Conservation (phyloP, 2,113 vertebrate genomes). For the Boleophthalmus pectinirostris region DNA sequence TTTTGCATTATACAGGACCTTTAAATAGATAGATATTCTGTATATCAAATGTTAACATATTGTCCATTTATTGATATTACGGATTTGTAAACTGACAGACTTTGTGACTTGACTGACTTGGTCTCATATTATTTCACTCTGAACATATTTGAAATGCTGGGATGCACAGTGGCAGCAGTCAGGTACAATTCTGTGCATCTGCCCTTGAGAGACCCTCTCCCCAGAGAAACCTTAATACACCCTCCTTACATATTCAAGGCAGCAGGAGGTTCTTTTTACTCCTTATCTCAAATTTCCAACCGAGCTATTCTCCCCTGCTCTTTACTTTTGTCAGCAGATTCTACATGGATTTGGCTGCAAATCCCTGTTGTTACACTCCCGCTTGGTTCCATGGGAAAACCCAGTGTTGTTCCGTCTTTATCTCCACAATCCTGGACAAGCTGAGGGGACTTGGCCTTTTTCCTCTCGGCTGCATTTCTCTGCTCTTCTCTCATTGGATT, state of each 20-base stretch:
- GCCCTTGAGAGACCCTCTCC: not conserved
- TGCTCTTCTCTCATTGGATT: not conserved
- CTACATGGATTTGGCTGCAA: constrained; percentile 5
- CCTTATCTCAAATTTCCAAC: not conserved
- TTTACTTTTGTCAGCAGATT: constrained; percentile 10
- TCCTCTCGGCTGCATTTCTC: not conserved
- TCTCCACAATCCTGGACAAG: not conserved
- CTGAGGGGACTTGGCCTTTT: constrained; percentile 2
- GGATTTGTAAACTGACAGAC: not conserved
- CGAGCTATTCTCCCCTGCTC: not conserved
- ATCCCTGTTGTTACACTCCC: constrained; percentile 5
- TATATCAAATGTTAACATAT: too few species aligned
- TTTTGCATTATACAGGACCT: too few species aligned
- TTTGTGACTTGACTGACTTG: not conserved
- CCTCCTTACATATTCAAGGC: constrained; percentile 4
- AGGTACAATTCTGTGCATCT: constrained; percentile 1
- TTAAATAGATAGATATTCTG: too few species aligned
- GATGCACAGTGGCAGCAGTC: not conserved
- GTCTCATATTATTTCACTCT: not conserved
- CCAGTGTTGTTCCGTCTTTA: not conserved
- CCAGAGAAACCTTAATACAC: not conserved
- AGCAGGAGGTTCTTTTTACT: constrained; percentile 1
- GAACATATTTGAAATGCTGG: not conserved
- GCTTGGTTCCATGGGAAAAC: not conserved
- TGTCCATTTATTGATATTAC: too few species aligned